Evolutionary conservation across 2,797 vertebrate genomes (phyloP).

Genomic region (Uromys caudimaculatus): DNA sequence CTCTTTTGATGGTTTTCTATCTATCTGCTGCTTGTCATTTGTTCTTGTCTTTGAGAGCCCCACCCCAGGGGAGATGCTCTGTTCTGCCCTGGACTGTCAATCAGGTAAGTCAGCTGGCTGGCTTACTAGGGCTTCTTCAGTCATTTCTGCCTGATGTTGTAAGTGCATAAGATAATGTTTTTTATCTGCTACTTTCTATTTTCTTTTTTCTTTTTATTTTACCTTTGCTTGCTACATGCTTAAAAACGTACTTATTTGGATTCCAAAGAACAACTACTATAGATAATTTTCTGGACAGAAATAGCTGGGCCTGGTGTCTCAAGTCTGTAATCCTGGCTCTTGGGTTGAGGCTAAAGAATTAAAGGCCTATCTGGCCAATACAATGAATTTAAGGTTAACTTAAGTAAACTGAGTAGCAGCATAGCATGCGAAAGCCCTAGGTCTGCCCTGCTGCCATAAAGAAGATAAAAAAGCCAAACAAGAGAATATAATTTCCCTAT

Average conservation of each 20-base stretch:
- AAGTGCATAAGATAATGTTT: not conserved
- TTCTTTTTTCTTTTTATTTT: not conserved
- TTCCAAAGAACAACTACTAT: not conserved
- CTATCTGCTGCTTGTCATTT: not conserved
- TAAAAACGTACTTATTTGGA: not conserved
- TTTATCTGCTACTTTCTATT: not conserved
- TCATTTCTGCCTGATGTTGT: not conserved
- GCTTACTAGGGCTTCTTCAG: not conserved
- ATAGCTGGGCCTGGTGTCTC: not conserved
- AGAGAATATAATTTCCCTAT: not conserved
- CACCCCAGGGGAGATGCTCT: not conserved
- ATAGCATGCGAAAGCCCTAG: not conserved
- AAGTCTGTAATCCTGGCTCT: not conserved
- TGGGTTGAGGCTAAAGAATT: not conserved
- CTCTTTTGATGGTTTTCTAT: not conserved
- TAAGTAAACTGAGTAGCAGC: not conserved
- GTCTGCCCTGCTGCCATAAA: not conserved
- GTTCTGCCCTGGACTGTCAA: not conserved
- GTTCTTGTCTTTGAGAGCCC: not conserved
- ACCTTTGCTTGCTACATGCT: not conserved
- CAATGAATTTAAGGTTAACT: not conserved
- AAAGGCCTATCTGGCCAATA: not conserved
- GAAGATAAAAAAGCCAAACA: not conserved
- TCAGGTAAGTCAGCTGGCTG: not conserved
- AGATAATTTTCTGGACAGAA: not conserved